Conservation (phyloP, 2,113 vertebrate genomes). For the Semnornis frantzii region DNA sequence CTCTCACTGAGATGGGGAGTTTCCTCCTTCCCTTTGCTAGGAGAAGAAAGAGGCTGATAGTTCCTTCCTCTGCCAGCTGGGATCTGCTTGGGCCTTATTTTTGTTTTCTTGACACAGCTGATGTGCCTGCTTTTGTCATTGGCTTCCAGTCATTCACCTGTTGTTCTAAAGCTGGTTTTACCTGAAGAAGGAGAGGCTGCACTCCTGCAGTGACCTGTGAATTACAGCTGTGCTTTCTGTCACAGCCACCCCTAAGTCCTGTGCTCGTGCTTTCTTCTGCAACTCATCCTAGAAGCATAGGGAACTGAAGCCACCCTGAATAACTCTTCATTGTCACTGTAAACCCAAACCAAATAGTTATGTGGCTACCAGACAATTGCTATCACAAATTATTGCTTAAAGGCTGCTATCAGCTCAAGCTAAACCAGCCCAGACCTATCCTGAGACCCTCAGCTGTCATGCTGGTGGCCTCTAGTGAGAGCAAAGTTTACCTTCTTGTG, state of each 20-base stretch:
- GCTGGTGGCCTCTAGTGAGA: too few species aligned
- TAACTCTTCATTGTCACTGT: background rate
- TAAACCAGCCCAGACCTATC: too few species aligned
- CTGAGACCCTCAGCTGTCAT: too few species aligned
- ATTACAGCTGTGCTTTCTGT: background rate
- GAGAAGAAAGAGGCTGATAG: background rate
- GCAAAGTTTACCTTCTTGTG: too few species aligned
- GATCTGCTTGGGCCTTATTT: background rate
- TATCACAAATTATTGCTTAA: background rate
- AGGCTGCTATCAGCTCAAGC: too few species aligned
- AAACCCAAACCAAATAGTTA: background rate
- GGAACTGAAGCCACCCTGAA: background rate
- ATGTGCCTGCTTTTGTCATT: accelerated
- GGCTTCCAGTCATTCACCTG: background rate
- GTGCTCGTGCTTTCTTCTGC: accelerated
- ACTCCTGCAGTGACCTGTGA: background rate
- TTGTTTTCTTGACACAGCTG: background rate
- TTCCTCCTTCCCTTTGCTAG: background rate
- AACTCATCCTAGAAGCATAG: background rate
- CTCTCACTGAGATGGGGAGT: background rate
- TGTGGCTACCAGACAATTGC: background rate
- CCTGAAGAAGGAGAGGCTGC: background rate
- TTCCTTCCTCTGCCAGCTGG: background rate
- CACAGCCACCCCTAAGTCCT: background rate
- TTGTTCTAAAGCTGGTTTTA: background rate